A percentile compares a stretch with the other conserved stretches of the same genome.
These are phyloP conservation scores for Triops longicaudatus DNA, from an alignment of 1,140 invertebrate genomes.

Conservation along the genomic window DNA sequence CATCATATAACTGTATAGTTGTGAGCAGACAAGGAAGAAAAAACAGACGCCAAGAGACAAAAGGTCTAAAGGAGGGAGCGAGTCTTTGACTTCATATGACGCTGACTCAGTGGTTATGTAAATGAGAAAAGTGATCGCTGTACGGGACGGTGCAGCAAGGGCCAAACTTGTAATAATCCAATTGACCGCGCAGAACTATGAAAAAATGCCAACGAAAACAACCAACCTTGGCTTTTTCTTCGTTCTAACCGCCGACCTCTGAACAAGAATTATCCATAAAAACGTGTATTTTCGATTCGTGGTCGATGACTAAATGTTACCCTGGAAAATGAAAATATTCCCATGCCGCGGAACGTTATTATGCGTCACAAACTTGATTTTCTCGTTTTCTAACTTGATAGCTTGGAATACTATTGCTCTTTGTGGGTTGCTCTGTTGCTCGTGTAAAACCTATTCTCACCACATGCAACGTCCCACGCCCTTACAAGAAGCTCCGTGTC, in stretches of 20 bases:
- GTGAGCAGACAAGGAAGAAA: neutral
- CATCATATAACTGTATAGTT: conserved; percentile 7
- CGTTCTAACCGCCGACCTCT: neutral
- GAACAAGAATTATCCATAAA: no score
- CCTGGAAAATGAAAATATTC: neutral
- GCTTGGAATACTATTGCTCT: neutral
- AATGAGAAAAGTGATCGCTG: conserved; percentile 1
- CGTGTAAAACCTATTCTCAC: conserved; percentile 6
- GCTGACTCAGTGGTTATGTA: conserved; percentile 7
- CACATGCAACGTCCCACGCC: conserved; percentile 4
- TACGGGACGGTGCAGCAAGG: neutral
- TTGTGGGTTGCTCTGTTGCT: neutral
- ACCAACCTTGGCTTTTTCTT: neutral
- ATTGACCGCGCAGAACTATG: neutral
- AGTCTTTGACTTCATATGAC: neutral
- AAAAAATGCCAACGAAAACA: neutral
- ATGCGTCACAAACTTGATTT: neutral
- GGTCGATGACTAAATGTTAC: neutral
- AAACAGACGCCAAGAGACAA: conserved; percentile 5
- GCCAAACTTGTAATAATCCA: neutral
- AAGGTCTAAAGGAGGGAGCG: neutral
- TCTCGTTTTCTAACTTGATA: conserved; percentile 8
- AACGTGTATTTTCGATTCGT: neutral
- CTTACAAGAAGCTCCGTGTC: neutral
- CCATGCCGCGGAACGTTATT: neutral